A percentile compares a stretch with the other conserved stretches of the same genome.
Conservation (phyloP, 2,113 vertebrate species). For the Oenanthe oenanthe region DNA sequence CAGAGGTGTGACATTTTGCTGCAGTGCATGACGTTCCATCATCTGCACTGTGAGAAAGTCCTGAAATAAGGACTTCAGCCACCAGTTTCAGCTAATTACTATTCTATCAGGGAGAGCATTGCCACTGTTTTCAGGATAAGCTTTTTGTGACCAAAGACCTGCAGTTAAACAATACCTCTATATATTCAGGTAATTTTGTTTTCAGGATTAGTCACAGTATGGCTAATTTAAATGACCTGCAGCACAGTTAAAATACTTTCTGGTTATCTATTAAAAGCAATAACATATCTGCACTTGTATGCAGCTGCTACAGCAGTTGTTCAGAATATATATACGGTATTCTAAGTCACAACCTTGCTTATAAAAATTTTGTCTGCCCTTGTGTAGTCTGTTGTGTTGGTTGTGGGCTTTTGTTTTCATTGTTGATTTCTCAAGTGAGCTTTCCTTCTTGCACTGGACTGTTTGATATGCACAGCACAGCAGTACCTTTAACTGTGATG, state of each 20-base stretch:
- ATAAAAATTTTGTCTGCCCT: neutral
- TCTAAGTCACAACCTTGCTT: slow-evolving; percentile 11
- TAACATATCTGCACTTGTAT: neutral
- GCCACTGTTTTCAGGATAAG: neutral
- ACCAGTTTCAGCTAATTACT: neutral
- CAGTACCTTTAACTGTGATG: neutral
- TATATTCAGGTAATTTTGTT: neutral
- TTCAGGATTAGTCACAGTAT: neutral
- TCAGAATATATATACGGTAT: neutral
- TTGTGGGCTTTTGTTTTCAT: neutral
- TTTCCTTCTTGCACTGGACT: slow-evolving; percentile 11
- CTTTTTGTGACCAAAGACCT: neutral
- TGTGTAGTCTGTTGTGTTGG: neutral
- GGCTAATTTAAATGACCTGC: neutral
- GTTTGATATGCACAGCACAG: slow-evolving; percentile 13
- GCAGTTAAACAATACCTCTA: neutral
- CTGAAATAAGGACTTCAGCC: neutral
- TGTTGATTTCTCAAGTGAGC: slow-evolving; percentile 39
- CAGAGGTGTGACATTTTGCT: neutral
- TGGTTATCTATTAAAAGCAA: neutral
- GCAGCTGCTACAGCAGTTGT: neutral
- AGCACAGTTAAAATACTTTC: neutral
- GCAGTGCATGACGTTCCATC: neutral
- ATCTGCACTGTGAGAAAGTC: neutral
- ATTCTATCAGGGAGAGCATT: neutral